Base-by-base conservation (phyloP, 2,797 vertebrate genomes). In the Chaetophractus vellerosus region DNA sequence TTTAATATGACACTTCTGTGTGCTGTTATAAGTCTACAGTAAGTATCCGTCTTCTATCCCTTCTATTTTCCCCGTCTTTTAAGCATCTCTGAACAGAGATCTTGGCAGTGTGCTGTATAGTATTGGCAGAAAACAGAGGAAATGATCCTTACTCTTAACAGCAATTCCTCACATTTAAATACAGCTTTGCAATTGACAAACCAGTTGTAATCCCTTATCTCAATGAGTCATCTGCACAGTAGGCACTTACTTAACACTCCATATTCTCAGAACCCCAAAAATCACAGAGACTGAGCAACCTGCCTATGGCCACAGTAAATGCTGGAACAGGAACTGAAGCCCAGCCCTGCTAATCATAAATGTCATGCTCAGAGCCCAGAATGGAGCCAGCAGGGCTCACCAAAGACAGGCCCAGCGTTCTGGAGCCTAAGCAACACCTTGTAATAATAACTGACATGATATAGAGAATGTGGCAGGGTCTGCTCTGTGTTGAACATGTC, bases 61-160 rank as follows among this genome's bases (percentile, higher is more conserved):
- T 87, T 38, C 52, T 28, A 59, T 14, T 21, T 14, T 71, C 14
- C 33, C 31, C 26, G 50, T 80, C 81, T 59, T 90, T 88, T 55
- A 66, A 74, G 85, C 63, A 76, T 52, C 74, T 59, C 81, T 64
- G 64, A 90, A 57, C 68, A 81, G 88, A 50, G 64, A 68, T 76
- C 59, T 69, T 90, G 68, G 88, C 64, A 79, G 24, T 61, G 8
- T 6, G 24, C 0, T 61, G 6, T 9, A 28, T 0, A 6, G 4
- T 41, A 57, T 11, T 85, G 52, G 57, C 76, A 84, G 85, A 75
- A 86, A 91, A 80, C 63, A 80, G 57, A 94, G 71, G 41, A 88
- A 90, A 74, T 68, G 66, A 91, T 57, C 57, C 88, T 83, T 92
- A 68, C 45, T 95, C 88, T 18, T 11, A 31, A 68, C 33, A 72